Conservation (phyloP, 2,888 invertebrate species). For the Yponomeuta plumbellus region DNA sequence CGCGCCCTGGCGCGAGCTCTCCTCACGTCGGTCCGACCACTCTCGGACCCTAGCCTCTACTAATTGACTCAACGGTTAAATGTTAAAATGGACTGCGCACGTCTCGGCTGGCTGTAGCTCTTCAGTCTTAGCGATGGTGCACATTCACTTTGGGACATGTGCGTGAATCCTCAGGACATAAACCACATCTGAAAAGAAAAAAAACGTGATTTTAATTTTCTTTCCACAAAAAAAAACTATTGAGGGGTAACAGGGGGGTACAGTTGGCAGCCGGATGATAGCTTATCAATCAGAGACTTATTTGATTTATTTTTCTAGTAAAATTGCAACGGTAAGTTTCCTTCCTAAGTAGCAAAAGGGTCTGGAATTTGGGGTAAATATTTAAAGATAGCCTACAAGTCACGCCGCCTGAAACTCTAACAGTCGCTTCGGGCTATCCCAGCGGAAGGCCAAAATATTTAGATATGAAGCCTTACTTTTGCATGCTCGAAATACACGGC, state of each 20-base stretch:
- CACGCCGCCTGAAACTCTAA: neutral
- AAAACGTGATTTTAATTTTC: conserved; percentile 26
- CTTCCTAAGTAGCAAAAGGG: neutral
- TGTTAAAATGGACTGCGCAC: conserved; percentile 35
- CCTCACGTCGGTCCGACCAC: conserved; percentile 57
- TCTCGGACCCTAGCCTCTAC: conserved; percentile 45
- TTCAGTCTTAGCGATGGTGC: conserved; percentile 46
- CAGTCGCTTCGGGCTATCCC: neutral
- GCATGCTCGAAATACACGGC: neutral
- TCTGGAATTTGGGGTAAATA: conserved; percentile 9
- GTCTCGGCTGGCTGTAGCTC: conserved; percentile 37
- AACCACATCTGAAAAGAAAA: conserved; percentile 63
- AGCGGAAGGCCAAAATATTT: neutral
- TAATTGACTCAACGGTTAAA: conserved; percentile 44
- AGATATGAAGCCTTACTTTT: conserved; percentile 4
- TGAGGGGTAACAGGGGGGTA: conserved; percentile 10
- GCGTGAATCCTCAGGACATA: conserved; percentile 55
- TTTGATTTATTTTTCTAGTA: neutral
- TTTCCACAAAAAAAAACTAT: neutral
- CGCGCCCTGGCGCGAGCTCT: conserved; percentile 58
- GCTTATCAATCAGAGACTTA: neutral
- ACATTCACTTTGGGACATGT: conserved; percentile 55
- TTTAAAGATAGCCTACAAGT: conserved; percentile 6
- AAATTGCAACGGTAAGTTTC: neutral
- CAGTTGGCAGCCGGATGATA: conserved; percentile 40